phyloP scores from a whole-genome alignment of 2,797 vertebrate species.

The Cygnus olor region DNA sequence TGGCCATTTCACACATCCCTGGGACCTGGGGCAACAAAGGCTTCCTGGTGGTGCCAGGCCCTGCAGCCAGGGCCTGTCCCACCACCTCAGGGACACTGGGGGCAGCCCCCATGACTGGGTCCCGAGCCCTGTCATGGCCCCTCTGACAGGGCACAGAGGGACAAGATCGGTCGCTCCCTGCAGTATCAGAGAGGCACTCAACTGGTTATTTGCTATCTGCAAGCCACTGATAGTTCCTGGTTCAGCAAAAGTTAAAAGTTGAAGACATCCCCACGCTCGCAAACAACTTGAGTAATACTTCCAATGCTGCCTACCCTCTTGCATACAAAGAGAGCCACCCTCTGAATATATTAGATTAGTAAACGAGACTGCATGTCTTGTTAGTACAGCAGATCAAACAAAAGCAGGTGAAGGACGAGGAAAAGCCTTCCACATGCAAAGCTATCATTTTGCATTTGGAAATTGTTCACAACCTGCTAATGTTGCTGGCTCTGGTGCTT shows the following conservation, averaged over 20 bases:
- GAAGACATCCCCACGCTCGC: background rate
- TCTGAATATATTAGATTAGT: background rate
- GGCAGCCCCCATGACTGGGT: background rate
- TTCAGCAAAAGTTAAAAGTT: background rate
- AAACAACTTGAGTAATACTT: background rate
- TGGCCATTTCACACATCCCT: background rate
- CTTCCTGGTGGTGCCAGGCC: background rate
- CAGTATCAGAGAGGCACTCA: background rate
- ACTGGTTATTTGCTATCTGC: background rate
- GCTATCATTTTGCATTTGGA: background rate
- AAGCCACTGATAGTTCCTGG: background rate
- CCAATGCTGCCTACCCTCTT: background rate
- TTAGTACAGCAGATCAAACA: background rate
- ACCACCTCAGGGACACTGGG: rapidly evolving
- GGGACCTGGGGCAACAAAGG: background rate
- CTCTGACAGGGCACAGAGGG: rapidly evolving
- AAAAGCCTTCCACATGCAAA: background rate
- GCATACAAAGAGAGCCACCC: background rate
- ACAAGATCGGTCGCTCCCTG: rapidly evolving
- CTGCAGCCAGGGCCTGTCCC: background rate
- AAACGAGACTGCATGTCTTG: background rate
- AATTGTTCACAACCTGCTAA: background rate
- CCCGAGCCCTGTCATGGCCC: too few relatives aligned
- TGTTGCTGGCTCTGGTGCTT: background rate
- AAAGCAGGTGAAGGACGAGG: background rate